A percentile compares a stretch with the other conserved stretches of the same genome.
Conservation (phyloP, 2,797 vertebrate species). For the Sebastiscus tertius region DNA sequence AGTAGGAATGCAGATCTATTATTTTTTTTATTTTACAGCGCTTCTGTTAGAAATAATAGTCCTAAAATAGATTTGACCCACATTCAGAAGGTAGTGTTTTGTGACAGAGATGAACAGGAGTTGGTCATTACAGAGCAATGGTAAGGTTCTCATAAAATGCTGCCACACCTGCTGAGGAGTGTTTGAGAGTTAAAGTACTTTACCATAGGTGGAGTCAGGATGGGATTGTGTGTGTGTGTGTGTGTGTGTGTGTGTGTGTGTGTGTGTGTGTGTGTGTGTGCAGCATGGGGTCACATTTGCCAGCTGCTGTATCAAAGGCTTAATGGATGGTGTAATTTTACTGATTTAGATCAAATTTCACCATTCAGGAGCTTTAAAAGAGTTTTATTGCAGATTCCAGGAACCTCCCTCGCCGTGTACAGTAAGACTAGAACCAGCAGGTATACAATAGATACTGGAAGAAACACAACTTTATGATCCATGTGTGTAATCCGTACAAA, state of each 20-base stretch:
- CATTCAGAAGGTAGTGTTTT: constrained; percentile 31
- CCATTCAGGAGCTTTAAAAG: constrained; percentile 37
- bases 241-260: neutral
- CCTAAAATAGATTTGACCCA: constrained; percentile 44
- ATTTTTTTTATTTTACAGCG: constrained; percentile 8
- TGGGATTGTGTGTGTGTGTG: neutral
- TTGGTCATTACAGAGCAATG: constrained; percentile 32
- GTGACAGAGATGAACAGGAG: constrained; percentile 30
- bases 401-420: neutral
- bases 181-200: constrained; percentile 28
- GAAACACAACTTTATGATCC: constrained; percentile 28
- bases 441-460: constrained; percentile 15
- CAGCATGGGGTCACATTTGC: constrained; percentile 29
- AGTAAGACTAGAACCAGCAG: neutral
- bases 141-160: constrained; percentile 33
- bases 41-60: constrained; percentile 8
- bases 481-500: constrained; percentile 29
- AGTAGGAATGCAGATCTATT: constrained; percentile 23
- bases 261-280: neutral
- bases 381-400: constrained; percentile 8
- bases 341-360: constrained; percentile 57
- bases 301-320: constrained; percentile 61
- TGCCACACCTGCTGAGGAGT: constrained; percentile 57
- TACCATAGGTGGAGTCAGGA: constrained; percentile 13
- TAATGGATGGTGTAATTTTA: constrained; percentile 54